Base-by-base conservation (phyloP, 1,140 invertebrate genomes). In the Armadillidium nasatum region DNA sequence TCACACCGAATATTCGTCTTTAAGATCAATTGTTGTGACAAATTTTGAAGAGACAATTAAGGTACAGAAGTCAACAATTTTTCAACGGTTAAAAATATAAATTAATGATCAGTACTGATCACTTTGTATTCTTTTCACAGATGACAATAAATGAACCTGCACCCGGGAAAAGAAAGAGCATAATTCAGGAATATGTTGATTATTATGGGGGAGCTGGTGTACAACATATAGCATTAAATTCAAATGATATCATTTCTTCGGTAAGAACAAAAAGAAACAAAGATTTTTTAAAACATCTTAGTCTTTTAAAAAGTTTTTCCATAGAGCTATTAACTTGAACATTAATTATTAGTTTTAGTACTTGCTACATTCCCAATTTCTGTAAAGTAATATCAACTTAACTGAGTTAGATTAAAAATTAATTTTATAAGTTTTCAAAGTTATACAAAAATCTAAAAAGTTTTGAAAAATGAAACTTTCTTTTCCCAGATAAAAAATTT, bases 71-170 rank as follows among this genome's bases (percentile, higher is more conserved):
- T n/a, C n/a, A n/a, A n/a, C n/a, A n/a, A n/a, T n/a, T n/a, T n/a
- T n/a, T n/a, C n/a, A n/a, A n/a, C n/a, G n/a, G 1, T 75, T 9
- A 11, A 44, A 68, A 68, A 73, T 19, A 15, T 68, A 43, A 50
- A 60, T 1, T 69, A 60, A 68, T 33, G 13, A 69, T 15, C 4
- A 67, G 3, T 73, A 73, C 74, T 22, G 44, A 82, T 46, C 44
- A 13, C 60, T 33, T 33, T 33, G 33, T 33, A 1, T 33, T 33
- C 45, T 71, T 22, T 70, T 72, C 74, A 0, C 81, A 89, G 88
- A 90, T 99, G 88, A 97, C 97, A 3, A 97, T 99, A 80, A 99
- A 99, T 84, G 97, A 99, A 84, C 97, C 97, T 9, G 97, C 97
- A 0, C 83, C 88, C n/a, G 96, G 96, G 4, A 95, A 95, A 83